Conservation (phyloP, 2,888 invertebrate species). For the Willowsia nigromaculata region DNA sequence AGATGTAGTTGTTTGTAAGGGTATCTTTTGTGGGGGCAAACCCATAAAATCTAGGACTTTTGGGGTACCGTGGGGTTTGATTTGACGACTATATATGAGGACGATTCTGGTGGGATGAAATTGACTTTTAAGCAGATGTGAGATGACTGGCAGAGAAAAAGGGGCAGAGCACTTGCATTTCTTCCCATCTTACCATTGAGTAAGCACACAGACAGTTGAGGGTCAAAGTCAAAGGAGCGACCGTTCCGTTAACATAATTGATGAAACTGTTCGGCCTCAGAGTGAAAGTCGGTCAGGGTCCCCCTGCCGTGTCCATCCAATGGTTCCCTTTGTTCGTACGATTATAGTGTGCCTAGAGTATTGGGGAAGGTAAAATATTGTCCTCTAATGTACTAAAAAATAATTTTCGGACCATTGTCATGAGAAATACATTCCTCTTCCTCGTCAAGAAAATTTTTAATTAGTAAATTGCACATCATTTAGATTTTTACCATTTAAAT, state of each 20-base stretch:
- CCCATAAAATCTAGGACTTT: constrained; percentile 22
- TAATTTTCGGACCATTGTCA: constrained; percentile 63
- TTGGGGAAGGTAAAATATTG: constrained; percentile 76
- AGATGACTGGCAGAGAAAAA: constrained; percentile 54
- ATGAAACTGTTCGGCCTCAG: constrained; percentile 63
- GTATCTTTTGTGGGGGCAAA: not conserved
- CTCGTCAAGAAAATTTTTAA: constrained; percentile 27
- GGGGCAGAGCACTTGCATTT: constrained; percentile 47
- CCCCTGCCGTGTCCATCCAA: constrained; percentile 63
- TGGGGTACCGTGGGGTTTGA: constrained; percentile 31
- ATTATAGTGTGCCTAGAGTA: constrained; percentile 74
- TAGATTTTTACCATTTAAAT: not conserved
- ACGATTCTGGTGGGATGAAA: constrained; percentile 62
- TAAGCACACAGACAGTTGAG: constrained; percentile 56
- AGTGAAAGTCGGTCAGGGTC: constrained; percentile 65
- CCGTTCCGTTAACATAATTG: constrained; percentile 57
- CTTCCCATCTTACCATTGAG: constrained; percentile 61
- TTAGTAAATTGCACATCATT: constrained; percentile 50
- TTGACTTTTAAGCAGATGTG: constrained; percentile 58
- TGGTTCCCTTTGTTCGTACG: constrained; percentile 72
- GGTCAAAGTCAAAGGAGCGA: constrained; percentile 63
- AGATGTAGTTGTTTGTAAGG: constrained; percentile 28
- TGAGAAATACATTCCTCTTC: constrained; percentile 46
- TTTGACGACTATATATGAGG: constrained; percentile 40
- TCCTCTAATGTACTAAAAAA: constrained; percentile 72